Conservation (phyloP, 2,888 invertebrate genomes). For the Coleophora deauratella region DNA sequence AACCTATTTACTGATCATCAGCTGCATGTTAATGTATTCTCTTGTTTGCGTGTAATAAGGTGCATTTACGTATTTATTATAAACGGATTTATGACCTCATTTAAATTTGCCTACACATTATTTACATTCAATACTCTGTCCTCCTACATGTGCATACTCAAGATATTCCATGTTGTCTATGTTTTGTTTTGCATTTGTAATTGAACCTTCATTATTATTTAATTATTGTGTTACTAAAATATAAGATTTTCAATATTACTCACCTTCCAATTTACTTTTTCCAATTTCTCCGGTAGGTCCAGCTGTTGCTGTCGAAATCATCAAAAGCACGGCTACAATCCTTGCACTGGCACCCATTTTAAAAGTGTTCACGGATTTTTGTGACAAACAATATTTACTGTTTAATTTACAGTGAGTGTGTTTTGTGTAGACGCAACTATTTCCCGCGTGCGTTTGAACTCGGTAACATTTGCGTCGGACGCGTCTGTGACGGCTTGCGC, state of each 20-base stretch:
- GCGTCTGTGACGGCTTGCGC: slow-evolving; percentile 42
- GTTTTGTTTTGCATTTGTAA: too few species aligned
- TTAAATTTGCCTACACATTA: too few species aligned
- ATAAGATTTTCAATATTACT: too few species aligned
- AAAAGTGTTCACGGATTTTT: slow-evolving; percentile 27
- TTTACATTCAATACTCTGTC: too few species aligned
- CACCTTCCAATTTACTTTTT: slow-evolving; percentile 10
- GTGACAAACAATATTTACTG: slow-evolving; percentile 1
- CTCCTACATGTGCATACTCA: too few species aligned
- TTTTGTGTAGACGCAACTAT: slow-evolving; percentile 58
- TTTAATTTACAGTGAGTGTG: too few species aligned
- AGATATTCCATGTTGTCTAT: too few species aligned
- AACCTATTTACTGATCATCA: too few species aligned
- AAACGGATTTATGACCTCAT: too few species aligned
- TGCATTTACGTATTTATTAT: neutral
- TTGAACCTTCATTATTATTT: too few species aligned
- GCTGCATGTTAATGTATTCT: too few species aligned
- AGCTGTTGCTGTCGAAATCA: slow-evolving; percentile 50
- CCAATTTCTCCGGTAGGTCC: slow-evolving; percentile 47
- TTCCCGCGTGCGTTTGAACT: slow-evolving; percentile 47
- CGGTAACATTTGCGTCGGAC: slow-evolving; percentile 63
- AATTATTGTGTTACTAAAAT: too few species aligned
- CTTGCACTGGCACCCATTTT: slow-evolving; percentile 66
- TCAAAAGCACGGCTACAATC: slow-evolving; percentile 50
- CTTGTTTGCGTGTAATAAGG: neutral